Evolutionary conservation across 1,140 invertebrate genomes (phyloP), one percentile per base, ranked within the genome.

Genomic region (Temnothorax curvispinosus): DNA sequence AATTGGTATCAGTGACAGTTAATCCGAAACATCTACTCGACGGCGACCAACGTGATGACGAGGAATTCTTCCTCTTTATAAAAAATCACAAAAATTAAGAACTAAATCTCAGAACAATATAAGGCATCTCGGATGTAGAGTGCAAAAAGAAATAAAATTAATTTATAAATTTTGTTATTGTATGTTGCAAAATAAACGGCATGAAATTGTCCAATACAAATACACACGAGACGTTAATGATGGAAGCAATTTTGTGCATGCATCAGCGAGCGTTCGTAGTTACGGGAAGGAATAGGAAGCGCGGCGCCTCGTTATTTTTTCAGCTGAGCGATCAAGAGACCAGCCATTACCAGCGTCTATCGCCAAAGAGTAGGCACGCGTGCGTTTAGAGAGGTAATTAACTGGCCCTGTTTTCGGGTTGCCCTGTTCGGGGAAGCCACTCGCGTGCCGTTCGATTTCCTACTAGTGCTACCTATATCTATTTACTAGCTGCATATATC

Each of bases 231-330:
- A 32, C 27, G 13, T 74, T 47, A 67, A 74, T 75, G 44, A 50
- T 56, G 69, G n/a, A 15, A 75, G 41, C 27, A 18, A n/a, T 60
- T 60, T 82, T 74, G 21, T 58, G 18, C 41, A 15, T 60, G 54
- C 80, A 38, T 74, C 56, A 60, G 2, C n/a, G 4, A 82, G 3
- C 5, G 38, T 47, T 47, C 6, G 18, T 47, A 18, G 11, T 47
- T 56, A 21, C 32, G 32, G n/a, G 11, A 58, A 82, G 67, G 64
- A 13, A n/a, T 11, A 69, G 64, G 41, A 84, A 74, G 60, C 75
- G 84, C 71, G 85, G 80, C 87, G 87, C 85, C 90, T 90, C 88
- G 64, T 93, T 93, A 92, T 93, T 93, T 93, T 93, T 92, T 93
- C 93, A 93, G 93, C 92, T 91, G 92, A 86, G 50, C 38, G 86